A percentile compares a stretch with the other conserved stretches of the same genome.
phyloP scores from a whole-genome alignment of 2,797 vertebrate species.

The Acropternis orthonyx region DNA sequence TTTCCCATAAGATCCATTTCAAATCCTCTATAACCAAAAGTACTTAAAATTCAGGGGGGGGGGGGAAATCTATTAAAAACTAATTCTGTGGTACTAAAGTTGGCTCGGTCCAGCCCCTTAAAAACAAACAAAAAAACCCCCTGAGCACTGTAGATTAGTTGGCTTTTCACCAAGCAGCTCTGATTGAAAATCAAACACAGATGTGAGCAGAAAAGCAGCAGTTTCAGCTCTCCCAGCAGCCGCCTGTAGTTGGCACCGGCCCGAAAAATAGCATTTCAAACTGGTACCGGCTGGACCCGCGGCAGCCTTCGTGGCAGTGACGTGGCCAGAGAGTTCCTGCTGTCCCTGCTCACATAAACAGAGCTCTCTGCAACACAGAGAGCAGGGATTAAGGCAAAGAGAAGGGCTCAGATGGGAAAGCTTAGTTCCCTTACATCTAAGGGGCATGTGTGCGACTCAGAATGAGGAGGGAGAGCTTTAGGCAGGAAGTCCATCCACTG shows the following conservation, averaged over 20 bases:
- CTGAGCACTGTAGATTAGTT: slow-evolving; percentile 29
- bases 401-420: background rate
- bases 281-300: background rate
- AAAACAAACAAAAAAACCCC: slow-evolving; percentile 8
- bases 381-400: background rate
- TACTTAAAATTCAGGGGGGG: background rate
- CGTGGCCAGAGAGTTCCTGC: background rate
- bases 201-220: slow-evolving; percentile 44
- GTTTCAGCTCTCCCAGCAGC: slow-evolving; percentile 39
- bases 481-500: background rate
- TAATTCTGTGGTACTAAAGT: slow-evolving; percentile 22
- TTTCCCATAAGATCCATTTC: background rate
- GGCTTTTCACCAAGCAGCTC: slow-evolving; percentile 41
- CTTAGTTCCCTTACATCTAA: background rate
- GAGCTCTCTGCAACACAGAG: background rate
- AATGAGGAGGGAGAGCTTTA: background rate
- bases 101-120: slow-evolving; percentile 26
- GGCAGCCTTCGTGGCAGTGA: background rate
- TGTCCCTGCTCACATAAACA: background rate
- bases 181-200: slow-evolving; percentile 57
- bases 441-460: background rate
- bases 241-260: background rate
- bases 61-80: background rate
- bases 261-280: background rate
- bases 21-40: background rate